Percentiles rank a stretch among this genome's conserved stretches.
Conservation (phyloP, 2,113 vertebrate genomes). For the Elephas maximus region DNA sequence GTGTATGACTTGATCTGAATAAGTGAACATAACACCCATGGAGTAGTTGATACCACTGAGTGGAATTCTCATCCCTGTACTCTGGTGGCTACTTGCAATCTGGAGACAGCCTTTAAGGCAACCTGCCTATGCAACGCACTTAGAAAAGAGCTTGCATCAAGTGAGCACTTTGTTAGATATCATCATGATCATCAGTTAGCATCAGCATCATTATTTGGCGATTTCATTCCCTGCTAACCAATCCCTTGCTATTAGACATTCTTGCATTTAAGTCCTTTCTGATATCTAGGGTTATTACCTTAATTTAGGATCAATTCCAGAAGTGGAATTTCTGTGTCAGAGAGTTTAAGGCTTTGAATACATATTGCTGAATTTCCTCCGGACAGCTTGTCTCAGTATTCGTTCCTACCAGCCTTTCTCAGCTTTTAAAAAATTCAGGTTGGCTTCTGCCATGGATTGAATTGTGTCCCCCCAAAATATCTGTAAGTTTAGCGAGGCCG, state of each 20-base stretch:
- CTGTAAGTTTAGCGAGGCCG: too few relatives aligned
- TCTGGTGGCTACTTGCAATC: too few relatives aligned
- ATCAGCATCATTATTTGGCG: not conserved
- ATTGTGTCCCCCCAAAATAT: too few relatives aligned
- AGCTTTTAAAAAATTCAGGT: not conserved
- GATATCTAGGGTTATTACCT: not conserved
- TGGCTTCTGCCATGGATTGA: not conserved
- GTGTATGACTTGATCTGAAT: too few relatives aligned
- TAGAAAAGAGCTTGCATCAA: not conserved
- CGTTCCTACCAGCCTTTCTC: not conserved
- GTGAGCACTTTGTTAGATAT: not conserved
- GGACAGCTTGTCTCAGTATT: not conserved
- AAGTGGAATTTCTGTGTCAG: slow-evolving; percentile 32
- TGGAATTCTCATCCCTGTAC: too few relatives aligned
- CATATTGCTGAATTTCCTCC: not conserved
- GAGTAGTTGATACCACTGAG: too few relatives aligned
- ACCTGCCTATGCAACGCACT: not conserved
- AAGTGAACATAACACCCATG: too few relatives aligned
- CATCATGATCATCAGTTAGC: not conserved
- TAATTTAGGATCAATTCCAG: not conserved
- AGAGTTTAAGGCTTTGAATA: not conserved
- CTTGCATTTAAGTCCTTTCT: not conserved
- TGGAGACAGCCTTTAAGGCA: too few relatives aligned
- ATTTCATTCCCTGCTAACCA: not conserved
- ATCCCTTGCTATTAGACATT: not conserved